phyloP scores from a whole-genome alignment of 1,140 invertebrate species.

The Elymnias hypermnestra region DNA sequence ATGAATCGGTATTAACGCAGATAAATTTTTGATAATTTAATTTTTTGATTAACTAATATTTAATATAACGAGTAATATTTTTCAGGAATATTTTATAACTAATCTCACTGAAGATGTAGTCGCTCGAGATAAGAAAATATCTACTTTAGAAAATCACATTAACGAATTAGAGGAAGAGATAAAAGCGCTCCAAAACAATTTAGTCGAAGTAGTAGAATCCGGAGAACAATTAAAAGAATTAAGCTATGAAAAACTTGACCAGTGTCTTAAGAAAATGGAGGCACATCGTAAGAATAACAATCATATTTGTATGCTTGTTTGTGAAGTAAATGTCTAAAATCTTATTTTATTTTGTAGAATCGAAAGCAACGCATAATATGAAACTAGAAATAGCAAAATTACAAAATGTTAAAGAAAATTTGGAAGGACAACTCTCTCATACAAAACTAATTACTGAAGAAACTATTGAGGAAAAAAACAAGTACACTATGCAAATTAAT shows the following conservation, averaged over 20 bases:
- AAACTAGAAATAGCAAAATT: conserved; percentile 49
- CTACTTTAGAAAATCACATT: conserved; percentile 55
- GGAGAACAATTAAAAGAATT: conserved; percentile 46
- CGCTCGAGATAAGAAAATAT: conserved; percentile 47
- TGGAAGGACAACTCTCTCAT: conserved; percentile 42
- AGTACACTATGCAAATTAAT: conserved; percentile 30
- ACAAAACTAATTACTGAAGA: conserved; percentile 35
- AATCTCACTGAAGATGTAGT: conserved; percentile 42
- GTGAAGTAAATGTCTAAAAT: too few species aligned
- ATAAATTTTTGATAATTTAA: neutral
- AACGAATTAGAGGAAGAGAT: conserved; percentile 60
- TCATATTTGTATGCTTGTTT: too few species aligned
- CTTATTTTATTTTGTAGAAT: too few species aligned
- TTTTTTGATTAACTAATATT: neutral
- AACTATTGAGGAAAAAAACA: conserved; percentile 30
- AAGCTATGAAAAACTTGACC: conserved; percentile 45
- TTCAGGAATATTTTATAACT: conserved; percentile 47
- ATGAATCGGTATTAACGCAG: conserved; percentile 41
- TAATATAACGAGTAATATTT: conserved; percentile 2
- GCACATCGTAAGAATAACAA: conserved; percentile 50
- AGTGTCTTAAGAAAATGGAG: conserved; percentile 46
- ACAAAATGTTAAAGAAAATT: conserved; percentile 34
- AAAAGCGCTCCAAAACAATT: conserved; percentile 31
- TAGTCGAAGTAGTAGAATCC: conserved; percentile 38
- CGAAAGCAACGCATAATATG: conserved; percentile 61